Percentiles rank a stretch among this genome's conserved stretches.
phyloP scores from a whole-genome alignment of 2,113 vertebrate genomes.

The Paratilapia polleni region DNA sequence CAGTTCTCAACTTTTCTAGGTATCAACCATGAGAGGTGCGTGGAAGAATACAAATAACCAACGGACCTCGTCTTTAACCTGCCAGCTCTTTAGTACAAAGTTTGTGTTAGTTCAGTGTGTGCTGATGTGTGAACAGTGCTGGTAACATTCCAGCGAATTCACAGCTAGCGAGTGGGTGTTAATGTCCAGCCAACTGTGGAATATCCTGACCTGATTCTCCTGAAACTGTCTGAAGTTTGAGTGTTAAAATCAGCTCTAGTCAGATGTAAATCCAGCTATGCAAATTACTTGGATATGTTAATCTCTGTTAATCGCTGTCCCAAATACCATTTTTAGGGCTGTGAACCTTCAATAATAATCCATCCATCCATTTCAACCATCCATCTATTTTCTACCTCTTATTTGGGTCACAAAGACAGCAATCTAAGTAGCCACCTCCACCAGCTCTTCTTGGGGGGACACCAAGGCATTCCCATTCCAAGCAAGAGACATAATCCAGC shows the following conservation, averaged over 20 bases:
- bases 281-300: accelerated
- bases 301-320: not conserved
- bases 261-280: not conserved
- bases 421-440: no score
- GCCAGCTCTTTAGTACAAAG: not conserved
- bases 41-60: not conserved
- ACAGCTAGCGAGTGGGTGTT: not conserved
- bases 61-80: not conserved
- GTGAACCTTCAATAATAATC: not conserved
- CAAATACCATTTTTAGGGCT: not conserved
- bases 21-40: not conserved
- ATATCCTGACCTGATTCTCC: not conserved
- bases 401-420: not conserved
- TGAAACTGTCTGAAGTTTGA: not conserved
- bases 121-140: not conserved
- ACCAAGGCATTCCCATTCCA: no score
- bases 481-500: no score
- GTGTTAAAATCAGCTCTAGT: not conserved
- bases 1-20: not conserved
- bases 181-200: slow-evolving; percentile 1
- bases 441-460: not conserved
- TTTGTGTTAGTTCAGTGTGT: not conserved
- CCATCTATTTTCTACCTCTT: not conserved
- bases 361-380: not conserved
- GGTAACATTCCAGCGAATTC: not conserved